These are phyloP conservation scores for Sesamia inferens DNA, from an alignment of 2,888 invertebrate genomes.

Conservation along the genomic window DNA sequence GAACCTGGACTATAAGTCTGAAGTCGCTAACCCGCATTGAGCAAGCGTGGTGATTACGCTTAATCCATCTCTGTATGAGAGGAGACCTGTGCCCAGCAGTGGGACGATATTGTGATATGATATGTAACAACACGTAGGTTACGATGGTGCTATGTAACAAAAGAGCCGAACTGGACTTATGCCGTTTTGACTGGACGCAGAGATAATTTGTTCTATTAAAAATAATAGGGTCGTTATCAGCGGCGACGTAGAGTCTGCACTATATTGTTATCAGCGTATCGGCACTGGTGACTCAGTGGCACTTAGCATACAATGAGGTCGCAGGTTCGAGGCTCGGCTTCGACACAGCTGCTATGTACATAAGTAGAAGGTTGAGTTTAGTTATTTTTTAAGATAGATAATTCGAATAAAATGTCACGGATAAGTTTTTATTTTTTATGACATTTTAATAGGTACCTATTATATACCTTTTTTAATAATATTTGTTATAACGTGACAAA, in stretches of 20 bases:
- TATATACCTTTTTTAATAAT: slow-evolving; percentile 18
- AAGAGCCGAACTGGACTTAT: no score
- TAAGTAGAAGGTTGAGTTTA: slow-evolving; percentile 32
- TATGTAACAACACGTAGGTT: no score
- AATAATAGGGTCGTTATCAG: slow-evolving; percentile 44
- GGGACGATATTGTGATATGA: no score
- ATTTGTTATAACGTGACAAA: slow-evolving; percentile 11
- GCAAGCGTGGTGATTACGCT: no score
- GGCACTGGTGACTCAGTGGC: slow-evolving; percentile 68
- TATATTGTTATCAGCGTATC: slow-evolving; percentile 37
- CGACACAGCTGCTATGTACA: slow-evolving; percentile 52
- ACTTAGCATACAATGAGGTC: slow-evolving; percentile 80
- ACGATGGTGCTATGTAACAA: no score
- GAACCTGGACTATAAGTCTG: no score
- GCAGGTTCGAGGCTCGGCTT: slow-evolving; percentile 70
- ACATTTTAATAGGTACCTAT: slow-evolving; percentile 8
- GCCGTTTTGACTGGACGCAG: no score
- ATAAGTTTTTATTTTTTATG: background rate
- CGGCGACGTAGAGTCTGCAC: slow-evolving; percentile 54
- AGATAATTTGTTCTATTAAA: slow-evolving; percentile 25
- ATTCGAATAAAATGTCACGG: slow-evolving; percentile 3
- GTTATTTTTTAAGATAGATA: slow-evolving; percentile 11
- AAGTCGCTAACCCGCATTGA: no score
- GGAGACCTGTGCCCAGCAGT: no score
- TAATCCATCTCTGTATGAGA: no score